Base-by-base conservation (phyloP, 1,140 invertebrate species). In the Aphidius ervi region DNA sequence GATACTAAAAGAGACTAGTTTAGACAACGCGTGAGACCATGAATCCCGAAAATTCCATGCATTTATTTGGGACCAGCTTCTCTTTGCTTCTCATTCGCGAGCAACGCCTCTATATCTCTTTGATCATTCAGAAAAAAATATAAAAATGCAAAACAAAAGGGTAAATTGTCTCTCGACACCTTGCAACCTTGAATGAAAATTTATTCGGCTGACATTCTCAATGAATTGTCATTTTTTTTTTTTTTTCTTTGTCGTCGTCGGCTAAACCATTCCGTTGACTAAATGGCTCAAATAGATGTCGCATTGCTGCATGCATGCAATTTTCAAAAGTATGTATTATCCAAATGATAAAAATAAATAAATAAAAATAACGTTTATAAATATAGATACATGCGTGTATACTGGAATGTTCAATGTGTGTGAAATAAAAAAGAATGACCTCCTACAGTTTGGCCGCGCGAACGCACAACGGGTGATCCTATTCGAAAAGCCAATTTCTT, bases 401-500 rank as follows among this genome's bases (percentile, higher is more conserved):
- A 31, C 23, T 31, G 23, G 23, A 31, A 31, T 31, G 23, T 31
- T 31, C 23, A 31, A 4, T 31, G 23, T 31, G 23, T 31, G 23
- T 31, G 23, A 31, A 31, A 31, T 31, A 31, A 56, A 48, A 47
- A 42, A 62, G 58, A 59, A 64, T 64, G 67, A 70, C 70, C 71
- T 72, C 74, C 73, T 69, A 67, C 20, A 50, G 72, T n/a, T 67
- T 45, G 50, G 43, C 45, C 41, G 55, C 41, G 56, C 62, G 41
- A 5, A 46, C 65, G 59, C 66, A 58, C 61, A 68, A 68, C 69
- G 65, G 66, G 70, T 68, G 64, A 58, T 42, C 58, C 61, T 54
- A 37, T 42, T 54, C 6, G 64, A 65, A 66, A 67, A 74, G 71
- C 62, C 69, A 74, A 75, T 75, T 75, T 70, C 68, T 70, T 64